Conservation (phyloP, 2,888 invertebrate species). For the Liposcelis brunnea region DNA sequence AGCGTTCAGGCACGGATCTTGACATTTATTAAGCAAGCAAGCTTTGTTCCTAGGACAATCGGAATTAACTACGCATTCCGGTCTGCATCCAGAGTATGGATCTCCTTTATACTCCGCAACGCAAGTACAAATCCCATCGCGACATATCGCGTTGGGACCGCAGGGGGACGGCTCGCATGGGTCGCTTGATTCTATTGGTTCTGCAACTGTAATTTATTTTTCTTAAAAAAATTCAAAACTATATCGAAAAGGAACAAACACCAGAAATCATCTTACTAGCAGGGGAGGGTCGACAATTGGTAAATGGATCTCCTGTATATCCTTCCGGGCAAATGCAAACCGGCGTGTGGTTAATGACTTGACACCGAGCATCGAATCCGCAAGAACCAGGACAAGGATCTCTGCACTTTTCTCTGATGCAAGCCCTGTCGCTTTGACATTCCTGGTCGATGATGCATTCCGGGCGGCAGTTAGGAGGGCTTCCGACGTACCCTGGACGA, state of each 20-base stretch:
- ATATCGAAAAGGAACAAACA: background rate
- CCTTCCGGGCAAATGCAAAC: slow-evolving; percentile 18
- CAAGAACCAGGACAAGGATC: slow-evolving; percentile 20
- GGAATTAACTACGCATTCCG: slow-evolving; percentile 22
- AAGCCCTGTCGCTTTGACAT: slow-evolving; percentile 17
- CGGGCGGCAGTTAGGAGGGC: slow-evolving; percentile 19
- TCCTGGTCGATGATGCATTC: slow-evolving; percentile 20
- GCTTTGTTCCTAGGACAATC: slow-evolving; percentile 22
- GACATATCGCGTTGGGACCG: slow-evolving; percentile 47
- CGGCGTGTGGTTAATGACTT: slow-evolving; percentile 19
- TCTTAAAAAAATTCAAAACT: background rate
- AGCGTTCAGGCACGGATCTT: slow-evolving; percentile 21
- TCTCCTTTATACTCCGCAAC: slow-evolving; percentile 29
- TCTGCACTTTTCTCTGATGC: slow-evolving; percentile 17
- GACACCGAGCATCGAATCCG: slow-evolving; percentile 17
- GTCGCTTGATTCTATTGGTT: slow-evolving; percentile 25
- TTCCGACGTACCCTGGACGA: slow-evolving; percentile 17
- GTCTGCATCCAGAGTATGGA: slow-evolving; percentile 26
- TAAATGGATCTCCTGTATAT: slow-evolving; percentile 19
- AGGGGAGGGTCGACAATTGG: slow-evolving; percentile 15
- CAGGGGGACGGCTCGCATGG: slow-evolving; percentile 52
- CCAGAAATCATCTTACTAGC: slow-evolving; percentile 12
- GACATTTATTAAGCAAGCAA: slow-evolving; percentile 22
- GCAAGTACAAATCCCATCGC: slow-evolving; percentile 28
- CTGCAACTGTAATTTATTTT: slow-evolving; percentile 16